These are phyloP conservation scores for Lasioglossum leucozonium DNA, from an alignment of 2,888 invertebrate species.

Conservation along the genomic window DNA sequence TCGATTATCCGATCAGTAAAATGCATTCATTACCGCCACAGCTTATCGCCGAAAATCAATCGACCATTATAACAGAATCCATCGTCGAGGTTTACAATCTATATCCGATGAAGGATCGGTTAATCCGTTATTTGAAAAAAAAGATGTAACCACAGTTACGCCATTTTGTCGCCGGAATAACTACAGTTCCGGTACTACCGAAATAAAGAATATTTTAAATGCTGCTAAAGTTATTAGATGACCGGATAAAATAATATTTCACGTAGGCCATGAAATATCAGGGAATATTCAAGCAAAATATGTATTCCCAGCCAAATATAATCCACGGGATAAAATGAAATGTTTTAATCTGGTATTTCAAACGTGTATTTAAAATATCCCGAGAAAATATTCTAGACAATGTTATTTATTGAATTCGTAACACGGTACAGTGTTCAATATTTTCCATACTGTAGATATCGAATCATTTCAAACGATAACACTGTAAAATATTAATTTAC, in stretches of 20 bases:
- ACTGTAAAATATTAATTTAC: background rate
- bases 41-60: background rate
- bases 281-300: background rate
- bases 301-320: background rate
- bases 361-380: background rate
- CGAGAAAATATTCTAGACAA: background rate
- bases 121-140: background rate
- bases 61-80: background rate
- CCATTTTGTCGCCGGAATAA: background rate
- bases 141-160: background rate
- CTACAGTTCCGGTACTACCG: background rate
- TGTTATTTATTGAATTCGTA: background rate
- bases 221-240: background rate
- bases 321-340: background rate
- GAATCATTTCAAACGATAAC: background rate
- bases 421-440: background rate
- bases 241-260: background rate
- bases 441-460: background rate
- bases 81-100: background rate
- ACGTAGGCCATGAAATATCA: background rate
- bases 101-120: background rate
- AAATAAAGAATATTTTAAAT: background rate
- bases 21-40: background rate
- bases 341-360: background rate
- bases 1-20: constrained; percentile 5